These are phyloP conservation scores for Rhingia rostrata DNA, from an alignment of 2,888 invertebrate species.

Conservation along the genomic window DNA sequence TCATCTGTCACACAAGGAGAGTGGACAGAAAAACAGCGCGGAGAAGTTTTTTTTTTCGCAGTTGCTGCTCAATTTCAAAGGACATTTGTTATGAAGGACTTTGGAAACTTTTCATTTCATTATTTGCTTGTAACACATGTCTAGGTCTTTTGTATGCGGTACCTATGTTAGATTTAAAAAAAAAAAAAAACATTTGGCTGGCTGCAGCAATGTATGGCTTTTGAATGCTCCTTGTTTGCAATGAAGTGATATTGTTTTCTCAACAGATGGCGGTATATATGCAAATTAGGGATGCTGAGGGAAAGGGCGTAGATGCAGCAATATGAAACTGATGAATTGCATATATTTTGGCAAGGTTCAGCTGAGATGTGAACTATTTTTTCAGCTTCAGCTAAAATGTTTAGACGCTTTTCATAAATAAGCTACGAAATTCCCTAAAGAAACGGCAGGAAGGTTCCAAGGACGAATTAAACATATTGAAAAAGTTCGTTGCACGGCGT, in stretches of 20 bases:
- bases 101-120: conserved; percentile 50
- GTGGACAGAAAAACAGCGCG: conserved; percentile 16
- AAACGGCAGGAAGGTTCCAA: too few species aligned
- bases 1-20: conserved; percentile 60
- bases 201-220: conserved; percentile 17
- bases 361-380: too few species aligned
- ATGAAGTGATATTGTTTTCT: conserved; percentile 3
- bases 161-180: not conserved
- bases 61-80: conserved; percentile 29
- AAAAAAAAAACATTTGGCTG: conserved; percentile 37
- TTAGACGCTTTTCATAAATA: too few species aligned
- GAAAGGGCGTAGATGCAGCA: too few species aligned
- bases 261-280: conserved; percentile 43
- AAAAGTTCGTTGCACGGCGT: too few species aligned
- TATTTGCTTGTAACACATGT: conserved; percentile 67
- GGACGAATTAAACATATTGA: too few species aligned
- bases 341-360: too few species aligned
- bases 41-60: conserved; percentile 13
- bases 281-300: too few species aligned
- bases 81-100: conserved; percentile 57
- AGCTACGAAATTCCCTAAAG: too few species aligned
- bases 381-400: too few species aligned
- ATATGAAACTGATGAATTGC: too few species aligned
- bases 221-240: conserved; percentile 19
- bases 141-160: conserved; percentile 28